A percentile compares a stretch with the other conserved stretches of the same genome.
Evolutionary conservation across 2,888 invertebrate species (phyloP).

Genomic region (Parthenolecanium corni): DNA sequence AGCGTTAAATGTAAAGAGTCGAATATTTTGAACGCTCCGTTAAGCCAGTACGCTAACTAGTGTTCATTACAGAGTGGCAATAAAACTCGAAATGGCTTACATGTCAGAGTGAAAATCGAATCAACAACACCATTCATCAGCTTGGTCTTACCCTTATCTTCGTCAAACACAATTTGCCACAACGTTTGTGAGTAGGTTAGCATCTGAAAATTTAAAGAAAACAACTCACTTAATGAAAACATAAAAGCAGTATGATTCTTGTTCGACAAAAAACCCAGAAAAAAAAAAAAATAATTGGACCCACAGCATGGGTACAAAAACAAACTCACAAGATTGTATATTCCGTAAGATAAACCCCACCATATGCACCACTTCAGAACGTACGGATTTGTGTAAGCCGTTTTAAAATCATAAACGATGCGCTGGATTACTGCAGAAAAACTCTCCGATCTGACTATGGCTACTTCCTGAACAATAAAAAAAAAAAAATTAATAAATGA

Average conservation of each 20-base stretch:
- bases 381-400: conserved; percentile 37
- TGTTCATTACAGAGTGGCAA: too few species aligned
- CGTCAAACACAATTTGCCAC: conserved; percentile 28
- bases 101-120: conserved; percentile 28
- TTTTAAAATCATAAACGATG: conserved; percentile 35
- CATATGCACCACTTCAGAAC: conserved; percentile 44
- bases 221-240: too few species aligned
- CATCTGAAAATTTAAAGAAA: conserved; percentile 28
- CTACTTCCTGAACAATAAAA: background rate
- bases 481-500: background rate
- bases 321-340: conserved; percentile 38
- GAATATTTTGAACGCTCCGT: too few species aligned
- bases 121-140: conserved; percentile 31
- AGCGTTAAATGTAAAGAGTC: too few species aligned
- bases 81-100: too few species aligned
- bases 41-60: too few species aligned
- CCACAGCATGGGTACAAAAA: background rate
- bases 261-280: too few species aligned
- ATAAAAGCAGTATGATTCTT: too few species aligned
- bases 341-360: conserved; percentile 45
- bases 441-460: conserved; percentile 11
- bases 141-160: conserved; percentile 18
- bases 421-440: conserved; percentile 4
- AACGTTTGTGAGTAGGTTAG: conserved; percentile 31
- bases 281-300: background rate